Conservation (phyloP, 2,888 invertebrate genomes). For the Galerucella nymphaeae region DNA sequence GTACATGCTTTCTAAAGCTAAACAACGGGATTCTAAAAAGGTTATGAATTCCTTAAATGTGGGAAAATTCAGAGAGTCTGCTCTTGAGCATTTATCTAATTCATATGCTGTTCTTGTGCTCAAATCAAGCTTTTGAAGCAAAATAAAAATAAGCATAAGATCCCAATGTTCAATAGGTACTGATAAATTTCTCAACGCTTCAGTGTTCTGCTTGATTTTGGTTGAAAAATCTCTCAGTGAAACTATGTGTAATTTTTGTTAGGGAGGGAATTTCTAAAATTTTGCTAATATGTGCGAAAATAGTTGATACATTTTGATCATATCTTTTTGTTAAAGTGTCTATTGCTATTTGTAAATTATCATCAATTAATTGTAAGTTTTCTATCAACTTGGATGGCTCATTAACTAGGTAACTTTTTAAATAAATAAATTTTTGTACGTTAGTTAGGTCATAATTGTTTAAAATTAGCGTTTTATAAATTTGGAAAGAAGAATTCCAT, state of each 20-base stretch:
- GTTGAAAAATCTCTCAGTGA: too few relatives aligned
- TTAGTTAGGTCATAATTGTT: slow-evolving; percentile 24
- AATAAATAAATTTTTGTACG: slow-evolving; percentile 28
- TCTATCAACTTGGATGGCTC: slow-evolving; percentile 27
- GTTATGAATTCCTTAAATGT: too few relatives aligned
- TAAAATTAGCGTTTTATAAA: slow-evolving; percentile 22
- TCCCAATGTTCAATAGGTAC: too few relatives aligned
- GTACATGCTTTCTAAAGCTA: too few relatives aligned
- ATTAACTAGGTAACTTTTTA: slow-evolving; percentile 8
- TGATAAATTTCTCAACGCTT: not conserved
- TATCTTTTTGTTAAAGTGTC: slow-evolving; percentile 24
- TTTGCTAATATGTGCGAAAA: not conserved
- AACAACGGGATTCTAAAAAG: too few relatives aligned
- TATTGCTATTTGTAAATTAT: slow-evolving; percentile 24
- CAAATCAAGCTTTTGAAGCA: too few relatives aligned
- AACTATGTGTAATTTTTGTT: too few relatives aligned
- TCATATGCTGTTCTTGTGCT: too few relatives aligned
- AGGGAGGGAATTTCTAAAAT: not conserved
- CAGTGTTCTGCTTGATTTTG: too few relatives aligned
- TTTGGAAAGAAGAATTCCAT: slow-evolving; percentile 26
- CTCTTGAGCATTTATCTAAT: too few relatives aligned
- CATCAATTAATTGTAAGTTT: slow-evolving; percentile 17
- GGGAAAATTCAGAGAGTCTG: too few relatives aligned
- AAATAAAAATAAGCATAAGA: too few relatives aligned
- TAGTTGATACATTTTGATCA: slow-evolving; percentile 9